Conservation (phyloP, 2,113 vertebrate species). For the Agapornis roseicollis region DNA sequence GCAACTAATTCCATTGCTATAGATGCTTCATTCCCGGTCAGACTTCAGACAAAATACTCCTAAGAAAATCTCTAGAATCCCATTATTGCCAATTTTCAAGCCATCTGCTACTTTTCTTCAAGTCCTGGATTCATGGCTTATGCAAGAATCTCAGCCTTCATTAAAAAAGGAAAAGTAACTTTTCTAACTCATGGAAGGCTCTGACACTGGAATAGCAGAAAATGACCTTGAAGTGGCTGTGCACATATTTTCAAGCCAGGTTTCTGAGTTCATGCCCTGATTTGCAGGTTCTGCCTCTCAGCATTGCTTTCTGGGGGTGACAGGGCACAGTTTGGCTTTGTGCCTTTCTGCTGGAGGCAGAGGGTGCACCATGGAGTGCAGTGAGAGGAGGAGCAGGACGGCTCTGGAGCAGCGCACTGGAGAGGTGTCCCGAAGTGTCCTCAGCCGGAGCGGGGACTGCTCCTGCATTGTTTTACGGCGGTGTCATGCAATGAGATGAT, state of each 20-base stretch:
- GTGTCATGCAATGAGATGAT: conserved; percentile 41
- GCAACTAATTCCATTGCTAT: neutral
- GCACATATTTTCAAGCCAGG: neutral
- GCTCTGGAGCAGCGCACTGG: neutral
- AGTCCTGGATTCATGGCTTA: neutral
- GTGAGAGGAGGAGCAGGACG: neutral
- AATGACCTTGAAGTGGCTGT: neutral
- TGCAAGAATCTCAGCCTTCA: neutral
- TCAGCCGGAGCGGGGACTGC: neutral
- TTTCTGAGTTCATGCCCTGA: neutral
- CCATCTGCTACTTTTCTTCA: conserved; percentile 27
- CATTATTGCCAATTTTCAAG: conserved; percentile 15
- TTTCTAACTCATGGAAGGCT: neutral
- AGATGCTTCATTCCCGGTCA: neutral
- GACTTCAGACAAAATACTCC: neutral
- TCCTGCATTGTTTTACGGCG: conserved; percentile 41
- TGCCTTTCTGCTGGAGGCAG: neutral
- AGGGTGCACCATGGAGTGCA: neutral
- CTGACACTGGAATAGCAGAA: neutral
- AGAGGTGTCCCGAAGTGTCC: neutral
- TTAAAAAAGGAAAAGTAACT: neutral
- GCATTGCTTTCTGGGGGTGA: neutral
- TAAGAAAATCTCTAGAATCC: conserved; percentile 18
- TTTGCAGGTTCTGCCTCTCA: neutral
- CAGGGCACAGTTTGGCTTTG: accelerated